phyloP scores from a whole-genome alignment of 2,113 vertebrate species.

The Setophaga coronata region DNA sequence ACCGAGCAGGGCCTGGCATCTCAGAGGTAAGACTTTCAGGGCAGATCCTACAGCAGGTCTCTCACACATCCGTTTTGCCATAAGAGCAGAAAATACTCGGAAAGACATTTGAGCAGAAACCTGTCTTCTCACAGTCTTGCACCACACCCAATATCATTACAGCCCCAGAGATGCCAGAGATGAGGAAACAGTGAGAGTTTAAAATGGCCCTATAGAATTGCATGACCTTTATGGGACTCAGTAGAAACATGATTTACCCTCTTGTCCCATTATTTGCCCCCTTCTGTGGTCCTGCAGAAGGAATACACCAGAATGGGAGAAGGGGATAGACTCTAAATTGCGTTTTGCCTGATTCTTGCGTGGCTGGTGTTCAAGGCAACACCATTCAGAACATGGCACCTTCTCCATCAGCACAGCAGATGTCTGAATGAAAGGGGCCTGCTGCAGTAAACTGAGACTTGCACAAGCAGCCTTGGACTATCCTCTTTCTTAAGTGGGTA shows the following conservation, averaged over 20 bases:
- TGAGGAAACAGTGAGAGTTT: not conserved
- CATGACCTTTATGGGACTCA: not conserved
- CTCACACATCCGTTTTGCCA: constrained; percentile 13
- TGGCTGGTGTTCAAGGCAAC: not conserved
- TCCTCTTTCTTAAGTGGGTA: not conserved
- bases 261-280: not conserved
- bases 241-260: not conserved
- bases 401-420: not conserved
- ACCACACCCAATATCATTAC: not conserved
- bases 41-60: constrained; percentile 16
- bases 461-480: not conserved
- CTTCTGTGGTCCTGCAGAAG: not conserved
- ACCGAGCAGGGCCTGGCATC: not conserved
- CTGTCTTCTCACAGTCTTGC: not conserved
- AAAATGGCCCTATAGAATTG: rapidly evolving
- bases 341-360: not conserved
- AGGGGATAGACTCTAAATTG: not conserved
- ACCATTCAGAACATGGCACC: not conserved
- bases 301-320: not conserved
- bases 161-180: not conserved
- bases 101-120: not conserved
- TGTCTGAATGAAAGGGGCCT: not conserved
- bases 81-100: not conserved
- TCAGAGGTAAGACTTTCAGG: constrained; percentile 10
- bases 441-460: not conserved